Evolutionary conservation across 2,888 invertebrate species (phyloP).

Genomic region (Erynnis tages): DNA sequence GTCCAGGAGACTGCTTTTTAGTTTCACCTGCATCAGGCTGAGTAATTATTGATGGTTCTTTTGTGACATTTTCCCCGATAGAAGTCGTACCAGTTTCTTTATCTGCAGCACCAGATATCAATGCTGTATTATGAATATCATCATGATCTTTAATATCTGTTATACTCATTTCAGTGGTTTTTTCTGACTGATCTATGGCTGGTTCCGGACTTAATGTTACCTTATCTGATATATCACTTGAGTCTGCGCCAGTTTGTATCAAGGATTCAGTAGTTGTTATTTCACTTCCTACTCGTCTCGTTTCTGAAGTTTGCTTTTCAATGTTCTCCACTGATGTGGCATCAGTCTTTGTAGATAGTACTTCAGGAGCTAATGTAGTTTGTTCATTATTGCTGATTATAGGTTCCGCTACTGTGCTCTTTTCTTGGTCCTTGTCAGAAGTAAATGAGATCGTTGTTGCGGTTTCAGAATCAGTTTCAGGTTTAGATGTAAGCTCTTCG

Average conservation of each 20-base stretch:
- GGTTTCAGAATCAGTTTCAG: not conserved
- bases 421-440: conserved; percentile 4
- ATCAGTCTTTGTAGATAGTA: conserved; percentile 2
- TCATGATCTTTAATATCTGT: not conserved
- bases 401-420: not conserved
- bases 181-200: conserved; percentile 8
- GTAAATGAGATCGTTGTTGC: not conserved
- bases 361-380: conserved; percentile 1
- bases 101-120: not conserved
- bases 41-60: not conserved
- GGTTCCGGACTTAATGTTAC: not conserved
- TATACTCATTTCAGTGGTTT: conserved; percentile 2
- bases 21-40: conserved; percentile 21
- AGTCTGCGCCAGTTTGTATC: not conserved
- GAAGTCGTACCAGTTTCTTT: not conserved
- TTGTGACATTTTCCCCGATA: not conserved
- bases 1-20: conserved; percentile 25
- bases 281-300: conserved; percentile 10
- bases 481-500: not conserved
- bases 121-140: not conserved
- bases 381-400: not conserved
- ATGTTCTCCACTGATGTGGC: not conserved
- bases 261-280: conserved; percentile 3
- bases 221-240: not conserved
- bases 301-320: conserved; percentile 6